These are phyloP conservation scores for Bruchidius siliquastri DNA, from an alignment of 2,888 invertebrate species.

Conservation along the genomic window DNA sequence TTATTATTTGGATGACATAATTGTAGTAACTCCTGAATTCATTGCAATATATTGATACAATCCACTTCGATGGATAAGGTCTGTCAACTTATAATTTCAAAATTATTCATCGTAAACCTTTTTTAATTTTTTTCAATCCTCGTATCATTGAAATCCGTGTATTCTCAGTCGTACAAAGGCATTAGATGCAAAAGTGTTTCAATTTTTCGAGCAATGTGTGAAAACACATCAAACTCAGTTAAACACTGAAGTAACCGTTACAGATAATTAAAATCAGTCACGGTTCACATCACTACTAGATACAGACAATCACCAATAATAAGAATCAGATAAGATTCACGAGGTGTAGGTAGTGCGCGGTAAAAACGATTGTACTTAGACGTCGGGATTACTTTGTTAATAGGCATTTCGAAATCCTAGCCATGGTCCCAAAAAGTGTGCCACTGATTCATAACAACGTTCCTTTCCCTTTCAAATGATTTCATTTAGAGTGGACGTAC, in stretches of 20 bases:
- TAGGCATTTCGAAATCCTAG: not conserved
- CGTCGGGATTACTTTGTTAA: not conserved
- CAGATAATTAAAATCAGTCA: not conserved
- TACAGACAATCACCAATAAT: not conserved
- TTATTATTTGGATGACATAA: no score
- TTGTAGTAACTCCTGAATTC: no score
- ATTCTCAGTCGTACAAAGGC: no score
- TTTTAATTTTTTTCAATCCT: no score
- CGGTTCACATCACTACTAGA: not conserved
- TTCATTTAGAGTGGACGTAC: not conserved
- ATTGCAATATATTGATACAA: no score
- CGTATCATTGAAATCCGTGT: no score
- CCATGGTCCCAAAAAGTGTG: not conserved
- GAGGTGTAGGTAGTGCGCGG: not conserved
- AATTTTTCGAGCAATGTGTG: no score
- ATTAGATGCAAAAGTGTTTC: no score
- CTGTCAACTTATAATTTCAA: no score
- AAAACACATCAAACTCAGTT: no score
- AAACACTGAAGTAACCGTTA: not conserved
- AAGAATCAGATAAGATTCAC: not conserved
- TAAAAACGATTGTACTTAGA: not conserved
- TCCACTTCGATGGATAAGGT: no score
- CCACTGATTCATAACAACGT: not conserved
- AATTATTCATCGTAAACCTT: no score
- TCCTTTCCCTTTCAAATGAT: not conserved